Evolutionary conservation across 35 echinoderm and acorn worm species (phyloP).

Genomic region (Ophiothrix spiculata): DNA sequence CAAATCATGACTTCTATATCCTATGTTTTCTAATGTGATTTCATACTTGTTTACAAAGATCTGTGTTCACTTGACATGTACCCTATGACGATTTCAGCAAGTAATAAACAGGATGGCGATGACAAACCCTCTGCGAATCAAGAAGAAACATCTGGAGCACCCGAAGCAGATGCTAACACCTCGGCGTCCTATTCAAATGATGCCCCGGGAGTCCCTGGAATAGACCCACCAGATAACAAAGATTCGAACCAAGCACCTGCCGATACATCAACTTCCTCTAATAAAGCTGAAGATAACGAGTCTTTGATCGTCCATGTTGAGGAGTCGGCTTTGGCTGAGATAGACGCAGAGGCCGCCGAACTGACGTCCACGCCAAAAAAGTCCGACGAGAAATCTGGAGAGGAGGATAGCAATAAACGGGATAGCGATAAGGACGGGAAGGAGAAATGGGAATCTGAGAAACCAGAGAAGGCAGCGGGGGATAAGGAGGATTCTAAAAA

Average conservation of each 20-base stretch:
- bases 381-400: slow-evolving; percentile 4
- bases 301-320: slow-evolving; percentile 85
- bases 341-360: slow-evolving; percentile 77
- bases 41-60: neutral
- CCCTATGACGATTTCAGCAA: slow-evolving; percentile 6
- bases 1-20: too few relatives aligned
- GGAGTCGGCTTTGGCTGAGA: slow-evolving; percentile 66
- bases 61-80: neutral
- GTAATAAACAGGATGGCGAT: neutral
- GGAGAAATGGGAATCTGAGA: slow-evolving; percentile 47
- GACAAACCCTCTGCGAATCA: too few relatives aligned
- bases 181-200: neutral
- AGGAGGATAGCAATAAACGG: slow-evolving; percentile 23
- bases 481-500: neutral
- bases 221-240: neutral
- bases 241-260: neutral
- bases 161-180: neutral
- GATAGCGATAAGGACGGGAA: neutral
- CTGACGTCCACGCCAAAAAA: slow-evolving; percentile 10
- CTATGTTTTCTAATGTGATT: neutral
- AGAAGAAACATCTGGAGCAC: neutral
- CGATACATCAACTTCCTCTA: neutral
- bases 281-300: slow-evolving; percentile 53
- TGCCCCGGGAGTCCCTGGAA: neutral
- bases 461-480: slow-evolving; percentile 22